A percentile compares a stretch with the other conserved stretches of the same genome.
These are phyloP conservation scores for Perccottus glenii DNA, from an alignment of 2,113 vertebrate genomes.

Conservation along the genomic window DNA sequence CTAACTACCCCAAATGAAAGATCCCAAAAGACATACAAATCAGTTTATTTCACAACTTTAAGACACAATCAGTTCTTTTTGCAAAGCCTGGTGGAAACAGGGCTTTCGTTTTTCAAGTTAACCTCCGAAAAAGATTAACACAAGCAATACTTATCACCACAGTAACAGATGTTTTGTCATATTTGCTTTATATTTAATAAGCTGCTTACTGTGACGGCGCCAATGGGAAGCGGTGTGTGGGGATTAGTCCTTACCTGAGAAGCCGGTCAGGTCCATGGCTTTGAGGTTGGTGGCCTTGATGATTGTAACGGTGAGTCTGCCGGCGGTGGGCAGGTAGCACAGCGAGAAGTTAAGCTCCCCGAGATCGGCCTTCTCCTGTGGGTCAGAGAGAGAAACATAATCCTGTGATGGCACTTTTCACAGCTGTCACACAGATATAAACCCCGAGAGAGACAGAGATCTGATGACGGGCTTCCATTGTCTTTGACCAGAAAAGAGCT, in stretches of 20 bases:
- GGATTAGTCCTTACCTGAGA: conserved; percentile 81
- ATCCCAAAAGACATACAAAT: too few species aligned
- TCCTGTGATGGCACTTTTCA: not conserved
- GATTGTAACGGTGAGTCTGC: conserved; percentile 89
- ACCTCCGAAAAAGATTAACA: not conserved
- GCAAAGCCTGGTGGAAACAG: not conserved
- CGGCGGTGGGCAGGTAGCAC: conserved; percentile 94
- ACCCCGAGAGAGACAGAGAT: conserved; percentile 6
- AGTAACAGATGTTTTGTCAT: conserved; percentile 3
- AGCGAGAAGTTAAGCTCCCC: conserved; percentile 95
- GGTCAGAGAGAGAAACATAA: conserved; percentile 3
- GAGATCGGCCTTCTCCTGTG: conserved; percentile 93
- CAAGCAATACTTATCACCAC: conserved; percentile 1
- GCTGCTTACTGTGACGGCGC: not conserved
- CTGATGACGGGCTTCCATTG: conserved; percentile 1
- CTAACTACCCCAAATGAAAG: too few species aligned
- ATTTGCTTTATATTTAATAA: conserved; percentile 15
- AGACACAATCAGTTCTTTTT: too few species aligned
- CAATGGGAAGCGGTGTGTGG: conserved; percentile 10
- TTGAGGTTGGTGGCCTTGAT: conserved; percentile 95
- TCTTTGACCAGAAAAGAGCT: conserved; percentile 27
- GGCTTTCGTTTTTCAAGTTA: too few species aligned
- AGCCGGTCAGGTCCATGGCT: conserved; percentile 94
- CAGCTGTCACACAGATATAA: conserved; percentile 4
- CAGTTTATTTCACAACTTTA: too few species aligned